Percentiles rank a stretch among this genome's conserved stretches.
These are phyloP conservation scores for Anguilla rostrata DNA, from an alignment of 2,113 vertebrate species.

Conservation along the genomic window DNA sequence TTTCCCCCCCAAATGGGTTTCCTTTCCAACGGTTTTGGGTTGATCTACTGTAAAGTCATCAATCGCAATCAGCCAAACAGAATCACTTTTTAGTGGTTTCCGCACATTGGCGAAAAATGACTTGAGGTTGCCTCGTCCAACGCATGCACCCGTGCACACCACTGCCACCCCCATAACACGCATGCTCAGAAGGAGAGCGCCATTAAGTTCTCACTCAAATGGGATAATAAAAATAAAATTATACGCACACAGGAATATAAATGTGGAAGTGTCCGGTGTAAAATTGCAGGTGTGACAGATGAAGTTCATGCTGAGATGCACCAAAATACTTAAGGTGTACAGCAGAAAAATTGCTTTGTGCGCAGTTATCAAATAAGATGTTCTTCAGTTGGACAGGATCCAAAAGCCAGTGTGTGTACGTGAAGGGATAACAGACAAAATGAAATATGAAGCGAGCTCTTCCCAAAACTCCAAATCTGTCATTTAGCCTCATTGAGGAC, in stretches of 20 bases:
- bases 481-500: slow-evolving; percentile 2
- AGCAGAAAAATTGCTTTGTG: not conserved
- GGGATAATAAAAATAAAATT: not conserved
- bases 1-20: not conserved
- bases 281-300: not conserved
- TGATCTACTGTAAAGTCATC: not conserved
- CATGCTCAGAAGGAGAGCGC: not conserved
- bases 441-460: not conserved
- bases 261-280: not conserved
- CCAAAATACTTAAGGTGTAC: not conserved
- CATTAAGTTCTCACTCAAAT: not conserved
- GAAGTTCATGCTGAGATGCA: not conserved
- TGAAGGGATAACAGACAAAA: not conserved
- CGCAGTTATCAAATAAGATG: not conserved
- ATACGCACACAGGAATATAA: not conserved
- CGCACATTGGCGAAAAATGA: no score
- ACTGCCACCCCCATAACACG: not conserved
- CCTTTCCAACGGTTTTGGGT: not conserved
- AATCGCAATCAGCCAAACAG: not conserved
- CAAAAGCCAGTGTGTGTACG: not conserved
- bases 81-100: not conserved
- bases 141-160: not conserved
- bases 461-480: not conserved
- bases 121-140: not conserved
- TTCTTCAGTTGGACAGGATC: not conserved